Percentiles rank a stretch among this genome's conserved stretches.
Evolutionary conservation across 2,797 vertebrate genomes (phyloP).

Genomic region (Myotis myotis): DNA sequence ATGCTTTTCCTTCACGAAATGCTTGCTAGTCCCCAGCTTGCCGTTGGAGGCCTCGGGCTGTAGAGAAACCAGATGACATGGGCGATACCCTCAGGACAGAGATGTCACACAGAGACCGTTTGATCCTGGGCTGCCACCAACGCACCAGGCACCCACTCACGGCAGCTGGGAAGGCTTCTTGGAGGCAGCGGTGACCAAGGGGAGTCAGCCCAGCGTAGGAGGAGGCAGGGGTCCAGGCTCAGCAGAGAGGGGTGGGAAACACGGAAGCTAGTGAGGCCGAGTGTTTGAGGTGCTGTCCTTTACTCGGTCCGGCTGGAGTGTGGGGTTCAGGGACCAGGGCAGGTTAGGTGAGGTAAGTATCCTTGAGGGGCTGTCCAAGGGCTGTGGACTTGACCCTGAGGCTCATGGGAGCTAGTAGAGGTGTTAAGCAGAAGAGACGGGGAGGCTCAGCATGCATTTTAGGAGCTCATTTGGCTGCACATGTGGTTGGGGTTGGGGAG

Average conservation of each 20-base stretch:
- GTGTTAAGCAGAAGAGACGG: neutral
- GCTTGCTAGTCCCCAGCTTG: neutral
- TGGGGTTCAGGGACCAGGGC: neutral
- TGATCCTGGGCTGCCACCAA: neutral
- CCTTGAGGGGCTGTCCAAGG: neutral
- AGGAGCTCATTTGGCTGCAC: neutral
- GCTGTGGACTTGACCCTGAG: neutral
- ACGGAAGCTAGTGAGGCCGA: neutral
- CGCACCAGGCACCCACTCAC: neutral
- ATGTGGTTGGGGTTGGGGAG: fast-evolving
- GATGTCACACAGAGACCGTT: too few relatives aligned
- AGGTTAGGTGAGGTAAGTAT: neutral
- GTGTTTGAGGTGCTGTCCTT: neutral
- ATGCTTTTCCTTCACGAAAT: neutral
- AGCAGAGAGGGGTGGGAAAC: neutral
- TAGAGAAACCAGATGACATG: neutral
- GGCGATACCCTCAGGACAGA: neutral
- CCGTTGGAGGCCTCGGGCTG: neutral
- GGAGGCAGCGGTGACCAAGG: neutral
- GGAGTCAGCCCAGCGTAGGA: neutral
- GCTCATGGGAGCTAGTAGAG: fast-evolving
- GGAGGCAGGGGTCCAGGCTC: neutral
- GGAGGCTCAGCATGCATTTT: neutral
- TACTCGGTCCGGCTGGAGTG: fast-evolving
- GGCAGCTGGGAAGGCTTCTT: neutral